A percentile compares a stretch with the other conserved stretches of the same genome.
These are phyloP conservation scores for Lithobates sylvaticus DNA, from an alignment of 2,797 vertebrate species.

Conservation along the genomic window DNA sequence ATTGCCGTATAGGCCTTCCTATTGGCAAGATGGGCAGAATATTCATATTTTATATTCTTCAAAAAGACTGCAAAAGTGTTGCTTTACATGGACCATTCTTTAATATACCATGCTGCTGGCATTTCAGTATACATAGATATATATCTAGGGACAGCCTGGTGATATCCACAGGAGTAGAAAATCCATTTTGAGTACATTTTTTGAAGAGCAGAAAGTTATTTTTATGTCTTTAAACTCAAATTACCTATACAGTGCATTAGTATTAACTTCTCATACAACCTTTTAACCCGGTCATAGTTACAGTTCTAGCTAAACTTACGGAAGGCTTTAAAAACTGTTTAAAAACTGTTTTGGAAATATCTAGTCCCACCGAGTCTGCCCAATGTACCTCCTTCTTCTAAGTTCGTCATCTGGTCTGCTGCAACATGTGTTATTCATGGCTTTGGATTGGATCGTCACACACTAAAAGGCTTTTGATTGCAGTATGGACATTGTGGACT, in stretches of 20 bases:
- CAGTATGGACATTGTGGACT: background rate
- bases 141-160: conserved; percentile 50
- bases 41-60: conserved; percentile 33
- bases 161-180: conserved; percentile 30
- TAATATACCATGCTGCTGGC: conserved; percentile 54
- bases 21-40: conserved; percentile 16
- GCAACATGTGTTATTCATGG: background rate
- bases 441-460: background rate
- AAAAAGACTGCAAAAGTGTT: conserved; percentile 40
- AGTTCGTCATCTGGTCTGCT: background rate
- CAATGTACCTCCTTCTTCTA: background rate
- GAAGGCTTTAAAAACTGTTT: background rate
- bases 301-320: background rate
- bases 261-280: conserved; percentile 18
- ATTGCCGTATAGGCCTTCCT: conserved; percentile 9
- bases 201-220: conserved; percentile 34
- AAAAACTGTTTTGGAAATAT: background rate
- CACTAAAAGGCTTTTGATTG: background rate
- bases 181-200: conserved; percentile 8
- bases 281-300: background rate
- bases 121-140: conserved; percentile 51
- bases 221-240: conserved; percentile 40
- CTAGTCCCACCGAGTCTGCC: background rate
- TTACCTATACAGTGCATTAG: conserved; percentile 58
- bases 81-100: conserved; percentile 43